phyloP scores from a whole-genome alignment of 1,140 invertebrate species.

The Temnothorax longispinosus region DNA sequence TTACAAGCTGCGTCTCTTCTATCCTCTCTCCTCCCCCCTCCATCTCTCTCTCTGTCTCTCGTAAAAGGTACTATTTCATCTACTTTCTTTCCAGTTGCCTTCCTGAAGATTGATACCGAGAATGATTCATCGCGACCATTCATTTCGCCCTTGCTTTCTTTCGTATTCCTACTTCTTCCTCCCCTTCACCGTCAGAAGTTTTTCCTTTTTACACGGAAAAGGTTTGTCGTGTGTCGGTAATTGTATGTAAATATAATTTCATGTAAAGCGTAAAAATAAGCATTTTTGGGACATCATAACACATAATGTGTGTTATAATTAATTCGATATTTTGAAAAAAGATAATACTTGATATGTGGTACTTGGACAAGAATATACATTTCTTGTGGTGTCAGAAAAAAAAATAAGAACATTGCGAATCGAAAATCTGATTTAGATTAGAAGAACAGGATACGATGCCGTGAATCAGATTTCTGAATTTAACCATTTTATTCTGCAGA shows the following conservation, averaged over 20 bases:
- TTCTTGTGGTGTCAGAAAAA: not conserved
- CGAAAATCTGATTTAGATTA: constrained; percentile 11
- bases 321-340: not conserved
- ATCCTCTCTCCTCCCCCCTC: too few relatives aligned
- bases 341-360: not conserved
- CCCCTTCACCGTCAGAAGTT: not conserved
- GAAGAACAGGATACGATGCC: not conserved
- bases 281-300: not conserved
- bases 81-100: constrained; percentile 50
- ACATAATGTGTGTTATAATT: not conserved
- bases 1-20: constrained; percentile 11
- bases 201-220: not conserved
- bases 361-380: not conserved
- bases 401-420: too few relatives aligned
- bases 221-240: not conserved
- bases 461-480: constrained; percentile 18
- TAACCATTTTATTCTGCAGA: not conserved
- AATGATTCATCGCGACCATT: constrained; percentile 66
- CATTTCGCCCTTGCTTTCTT: constrained; percentile 40
- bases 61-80: constrained; percentile 50
- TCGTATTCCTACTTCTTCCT: constrained; percentile 28
- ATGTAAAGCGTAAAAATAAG: not conserved
- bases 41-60: not conserved
- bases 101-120: constrained; percentile 57
- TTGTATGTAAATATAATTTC: constrained; percentile 33